Conservation (phyloP, 2,797 vertebrate genomes). For the Gila robusta region DNA sequence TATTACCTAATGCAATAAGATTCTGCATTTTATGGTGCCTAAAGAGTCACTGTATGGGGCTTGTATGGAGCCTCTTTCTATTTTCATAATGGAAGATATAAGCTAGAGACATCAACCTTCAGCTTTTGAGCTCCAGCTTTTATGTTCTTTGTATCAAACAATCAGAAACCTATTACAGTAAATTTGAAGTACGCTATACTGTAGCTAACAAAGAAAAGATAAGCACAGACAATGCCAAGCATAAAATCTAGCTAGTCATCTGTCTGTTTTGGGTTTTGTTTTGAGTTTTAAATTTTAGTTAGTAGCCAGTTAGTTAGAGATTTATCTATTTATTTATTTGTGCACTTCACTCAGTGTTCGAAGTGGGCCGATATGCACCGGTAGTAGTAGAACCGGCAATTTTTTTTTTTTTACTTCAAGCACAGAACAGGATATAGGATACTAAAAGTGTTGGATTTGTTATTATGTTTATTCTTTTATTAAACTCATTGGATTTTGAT, state of each 20-base stretch:
- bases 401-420: too few species aligned
- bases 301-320: background rate
- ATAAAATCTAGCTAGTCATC: background rate
- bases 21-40: background rate
- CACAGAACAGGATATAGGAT: too few species aligned
- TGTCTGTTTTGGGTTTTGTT: too few species aligned
- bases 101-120: background rate
- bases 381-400: too few species aligned
- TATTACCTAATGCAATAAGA: background rate
- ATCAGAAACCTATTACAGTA: background rate
- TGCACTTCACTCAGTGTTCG: too few species aligned
- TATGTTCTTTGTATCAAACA: background rate
- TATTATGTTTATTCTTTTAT: too few species aligned
- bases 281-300: too few species aligned
- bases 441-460: too few species aligned
- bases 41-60: background rate
- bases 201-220: background rate
- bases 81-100: background rate
- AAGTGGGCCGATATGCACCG: too few species aligned
- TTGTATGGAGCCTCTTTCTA: background rate
- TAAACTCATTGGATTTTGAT: too few species aligned
- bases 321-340: background rate
- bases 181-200: background rate
- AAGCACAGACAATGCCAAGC: background rate
- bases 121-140: background rate